These are phyloP conservation scores for Erythrocercus mccallii DNA, from an alignment of 2,113 vertebrate species.

Conservation along the genomic window DNA sequence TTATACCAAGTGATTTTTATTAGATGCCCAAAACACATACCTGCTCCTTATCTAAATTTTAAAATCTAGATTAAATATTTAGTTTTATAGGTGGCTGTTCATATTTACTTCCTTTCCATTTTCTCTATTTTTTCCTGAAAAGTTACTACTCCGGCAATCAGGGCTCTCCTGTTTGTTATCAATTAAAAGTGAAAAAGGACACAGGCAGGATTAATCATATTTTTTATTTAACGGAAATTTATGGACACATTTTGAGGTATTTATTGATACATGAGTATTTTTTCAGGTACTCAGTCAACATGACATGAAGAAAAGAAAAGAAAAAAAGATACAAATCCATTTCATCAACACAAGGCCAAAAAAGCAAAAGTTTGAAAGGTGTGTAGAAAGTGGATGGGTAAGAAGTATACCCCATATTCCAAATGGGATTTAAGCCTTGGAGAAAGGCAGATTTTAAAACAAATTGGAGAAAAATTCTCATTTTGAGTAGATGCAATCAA, in stretches of 20 bases:
- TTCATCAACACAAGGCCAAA: not conserved
- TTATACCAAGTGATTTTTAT: not conserved
- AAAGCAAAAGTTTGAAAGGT: not conserved
- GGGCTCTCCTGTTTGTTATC: not conserved
- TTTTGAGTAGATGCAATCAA: not conserved
- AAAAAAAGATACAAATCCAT: not conserved
- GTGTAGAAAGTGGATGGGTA: not conserved
- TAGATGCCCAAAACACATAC: not conserved
- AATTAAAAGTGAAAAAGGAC: not conserved
- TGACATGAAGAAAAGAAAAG: not conserved
- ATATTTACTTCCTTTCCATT: not conserved
- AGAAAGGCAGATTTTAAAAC: not conserved
- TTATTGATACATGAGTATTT: not conserved
- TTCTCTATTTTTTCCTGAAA: not conserved
- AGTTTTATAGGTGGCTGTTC: not conserved
- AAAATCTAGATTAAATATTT: not conserved
- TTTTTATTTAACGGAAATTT: conserved; percentile 50
- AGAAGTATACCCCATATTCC: not conserved
- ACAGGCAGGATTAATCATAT: not conserved
- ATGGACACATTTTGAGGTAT: conserved; percentile 27
- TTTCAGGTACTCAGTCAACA: not conserved
- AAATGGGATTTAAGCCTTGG: not conserved
- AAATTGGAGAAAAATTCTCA: not conserved
- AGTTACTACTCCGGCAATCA: not conserved
- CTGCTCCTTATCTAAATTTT: not conserved